Evolutionary conservation across 2,888 invertebrate species (phyloP).

Genomic region (Drosophila maculinotata): DNA sequence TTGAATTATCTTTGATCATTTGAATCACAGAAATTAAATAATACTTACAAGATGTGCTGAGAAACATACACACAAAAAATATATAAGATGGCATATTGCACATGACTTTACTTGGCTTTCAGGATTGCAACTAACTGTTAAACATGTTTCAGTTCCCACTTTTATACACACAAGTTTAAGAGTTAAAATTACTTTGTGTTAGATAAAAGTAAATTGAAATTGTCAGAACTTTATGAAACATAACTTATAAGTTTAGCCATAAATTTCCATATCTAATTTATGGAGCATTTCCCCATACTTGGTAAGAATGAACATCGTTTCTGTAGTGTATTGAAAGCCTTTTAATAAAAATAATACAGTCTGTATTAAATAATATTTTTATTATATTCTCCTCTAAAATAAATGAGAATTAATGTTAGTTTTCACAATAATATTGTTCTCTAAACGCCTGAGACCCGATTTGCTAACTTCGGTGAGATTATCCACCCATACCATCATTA

Average conservation of each 20-base stretch:
- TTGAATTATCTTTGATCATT: too few relatives aligned
- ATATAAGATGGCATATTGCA: neutral
- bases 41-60: conserved; percentile 27
- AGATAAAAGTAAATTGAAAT: conserved; percentile 41
- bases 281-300: conserved; percentile 1
- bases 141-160: neutral
- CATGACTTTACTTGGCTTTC: conserved; percentile 6
- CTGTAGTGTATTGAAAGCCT: neutral
- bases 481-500: too few relatives aligned
- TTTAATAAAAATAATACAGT: too few relatives aligned
- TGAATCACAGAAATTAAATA: neutral
- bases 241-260: neutral
- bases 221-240: conserved; percentile 32
- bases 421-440: too few relatives aligned
- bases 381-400: too few relatives aligned
- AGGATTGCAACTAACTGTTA: conserved; percentile 2
- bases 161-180: conserved; percentile 21
- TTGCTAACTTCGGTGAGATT: too few relatives aligned
- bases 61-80: neutral
- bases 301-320: neutral
- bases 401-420: too few relatives aligned
- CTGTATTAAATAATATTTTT: too few relatives aligned
- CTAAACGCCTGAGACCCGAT: too few relatives aligned
- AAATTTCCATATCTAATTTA: conserved; percentile 2
- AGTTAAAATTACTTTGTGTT: neutral